Conservation (phyloP, 1,140 invertebrate genomes). For the Coelopa frigida region DNA sequence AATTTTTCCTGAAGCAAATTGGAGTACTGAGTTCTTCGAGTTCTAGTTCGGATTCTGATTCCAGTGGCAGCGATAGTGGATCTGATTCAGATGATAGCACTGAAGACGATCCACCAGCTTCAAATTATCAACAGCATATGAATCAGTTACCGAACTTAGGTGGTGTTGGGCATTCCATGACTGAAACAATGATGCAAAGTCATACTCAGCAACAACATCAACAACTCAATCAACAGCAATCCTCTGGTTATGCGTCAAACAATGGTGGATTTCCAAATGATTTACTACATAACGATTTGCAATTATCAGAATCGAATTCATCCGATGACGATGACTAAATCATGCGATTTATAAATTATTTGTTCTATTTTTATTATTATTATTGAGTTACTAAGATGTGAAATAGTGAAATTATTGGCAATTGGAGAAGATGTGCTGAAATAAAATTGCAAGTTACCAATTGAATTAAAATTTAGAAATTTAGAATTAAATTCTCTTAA, state of each 20-base stretch:
- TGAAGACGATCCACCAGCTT: conserved; percentile 22
- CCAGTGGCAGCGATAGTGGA: conserved; percentile 46
- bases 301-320: conserved; percentile 52
- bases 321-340: conserved; percentile 42
- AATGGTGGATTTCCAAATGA: conserved; percentile 48
- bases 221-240: conserved; percentile 33
- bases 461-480: no score
- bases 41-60: conserved; percentile 43
- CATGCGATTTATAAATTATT: no score
- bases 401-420: no score
- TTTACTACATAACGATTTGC: conserved; percentile 62
- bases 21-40: conserved; percentile 36
- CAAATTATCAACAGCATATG: conserved; percentile 16
- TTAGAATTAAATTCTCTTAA: no score
- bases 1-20: conserved; percentile 18
- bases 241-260: conserved; percentile 18
- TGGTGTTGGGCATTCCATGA: no score
- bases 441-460: no score
- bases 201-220: conserved; percentile 29
- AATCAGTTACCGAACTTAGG: conserved; percentile 23
- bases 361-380: no score
- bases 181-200: no score
- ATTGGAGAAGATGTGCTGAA: no score
- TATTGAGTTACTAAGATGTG: no score
- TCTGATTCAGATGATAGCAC: conserved; percentile 43